A percentile compares a stretch with the other conserved stretches of the same genome.
phyloP scores from a whole-genome alignment of 2,888 invertebrate species.

The Geophilus truncorum region DNA sequence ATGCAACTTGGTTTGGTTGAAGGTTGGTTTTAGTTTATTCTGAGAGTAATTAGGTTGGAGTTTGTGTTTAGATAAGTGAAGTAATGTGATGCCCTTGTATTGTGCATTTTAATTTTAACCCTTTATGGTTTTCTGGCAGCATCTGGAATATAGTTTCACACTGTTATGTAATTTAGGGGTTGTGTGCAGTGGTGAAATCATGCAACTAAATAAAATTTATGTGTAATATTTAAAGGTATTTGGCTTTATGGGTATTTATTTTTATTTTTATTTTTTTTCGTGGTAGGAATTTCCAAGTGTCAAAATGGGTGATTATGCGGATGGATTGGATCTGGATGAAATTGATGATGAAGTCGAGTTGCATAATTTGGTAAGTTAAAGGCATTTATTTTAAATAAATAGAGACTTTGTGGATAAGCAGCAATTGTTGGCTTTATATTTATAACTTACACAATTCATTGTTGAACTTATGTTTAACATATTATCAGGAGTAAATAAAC shows the following conservation, averaged over 20 bases:
- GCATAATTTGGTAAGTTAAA: constrained; percentile 39
- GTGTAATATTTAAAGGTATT: too few species aligned
- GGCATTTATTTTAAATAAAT: neutral
- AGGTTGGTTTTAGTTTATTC: neutral
- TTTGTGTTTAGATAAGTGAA: neutral
- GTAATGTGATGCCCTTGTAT: neutral
- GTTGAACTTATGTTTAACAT: too few species aligned
- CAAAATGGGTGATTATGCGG: constrained; percentile 38
- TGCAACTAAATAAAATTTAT: neutral
- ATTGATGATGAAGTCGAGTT: constrained; percentile 39
- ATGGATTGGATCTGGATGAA: constrained; percentile 37
- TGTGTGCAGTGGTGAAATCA: neutral
- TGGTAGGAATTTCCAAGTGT: neutral
- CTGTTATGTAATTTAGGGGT: neutral
- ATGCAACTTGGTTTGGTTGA: neutral
- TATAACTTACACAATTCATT: too few species aligned
- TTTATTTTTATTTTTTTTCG: neutral
- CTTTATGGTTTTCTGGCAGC: constrained; percentile 4
- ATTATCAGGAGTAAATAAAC: too few species aligned
- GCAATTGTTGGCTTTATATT: too few species aligned
- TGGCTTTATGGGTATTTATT: neutral
- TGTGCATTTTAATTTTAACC: neutral
- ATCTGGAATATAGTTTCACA: neutral
- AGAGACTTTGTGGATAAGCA: too few species aligned
- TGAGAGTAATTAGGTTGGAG: neutral